phyloP scores from a whole-genome alignment of 1,140 invertebrate species.

The Piezodorus guildinii region DNA sequence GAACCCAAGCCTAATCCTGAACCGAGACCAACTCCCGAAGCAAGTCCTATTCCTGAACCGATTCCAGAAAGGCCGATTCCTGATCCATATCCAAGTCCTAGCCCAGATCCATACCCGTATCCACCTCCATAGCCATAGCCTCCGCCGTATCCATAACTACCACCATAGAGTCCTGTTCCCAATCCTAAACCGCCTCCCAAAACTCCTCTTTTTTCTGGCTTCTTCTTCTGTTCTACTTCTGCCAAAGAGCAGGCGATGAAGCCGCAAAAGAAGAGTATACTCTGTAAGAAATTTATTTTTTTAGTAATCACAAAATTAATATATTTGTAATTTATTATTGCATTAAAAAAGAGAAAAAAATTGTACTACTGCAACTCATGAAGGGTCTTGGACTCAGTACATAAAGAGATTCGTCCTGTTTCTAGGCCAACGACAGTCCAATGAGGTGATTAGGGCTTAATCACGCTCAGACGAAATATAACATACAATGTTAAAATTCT shows the following conservation, averaged over 20 bases:
- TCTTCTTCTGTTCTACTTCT: neutral
- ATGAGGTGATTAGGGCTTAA: no score
- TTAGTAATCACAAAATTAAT: no score
- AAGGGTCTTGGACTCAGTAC: no score
- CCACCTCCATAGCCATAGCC: constrained; percentile 2
- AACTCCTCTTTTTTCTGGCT: constrained; percentile 17
- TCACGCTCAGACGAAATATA: no score
- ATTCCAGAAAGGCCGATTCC: neutral
- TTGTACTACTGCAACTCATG: no score
- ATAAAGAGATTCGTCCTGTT: no score
- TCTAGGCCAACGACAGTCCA: no score
- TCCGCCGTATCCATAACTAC: neutral
- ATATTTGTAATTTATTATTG: no score
- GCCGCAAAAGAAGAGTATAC: neutral
- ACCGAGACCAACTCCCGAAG: neutral
- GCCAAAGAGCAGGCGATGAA: neutral
- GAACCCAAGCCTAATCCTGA: neutral
- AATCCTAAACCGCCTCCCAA: constrained; percentile 8
- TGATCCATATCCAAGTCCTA: neutral
- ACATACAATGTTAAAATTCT: no score
- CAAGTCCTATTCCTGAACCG: neutral
- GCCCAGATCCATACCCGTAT: neutral
- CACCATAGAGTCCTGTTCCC: neutral
- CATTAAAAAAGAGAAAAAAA: no score
- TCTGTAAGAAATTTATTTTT: neutral